These are phyloP conservation scores for Lycophotia porphyrea DNA, from an alignment of 2,888 invertebrate species.

Conservation along the genomic window DNA sequence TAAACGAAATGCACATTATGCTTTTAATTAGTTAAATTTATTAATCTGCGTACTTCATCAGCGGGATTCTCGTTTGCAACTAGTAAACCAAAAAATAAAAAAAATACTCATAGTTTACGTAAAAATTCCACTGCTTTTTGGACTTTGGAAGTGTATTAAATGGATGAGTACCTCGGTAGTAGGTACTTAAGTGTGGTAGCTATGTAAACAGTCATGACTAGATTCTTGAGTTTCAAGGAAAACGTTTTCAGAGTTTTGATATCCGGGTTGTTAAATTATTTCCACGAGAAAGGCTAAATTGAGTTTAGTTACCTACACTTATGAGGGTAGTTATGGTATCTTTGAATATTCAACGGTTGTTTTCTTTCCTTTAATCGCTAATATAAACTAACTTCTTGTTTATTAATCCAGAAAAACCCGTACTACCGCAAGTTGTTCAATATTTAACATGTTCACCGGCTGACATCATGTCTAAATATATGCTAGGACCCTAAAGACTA, in stretches of 20 bases:
- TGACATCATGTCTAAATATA: conserved; percentile 66
- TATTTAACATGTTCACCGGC: conserved; percentile 50
- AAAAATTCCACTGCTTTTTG: neutral
- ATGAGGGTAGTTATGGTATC: neutral
- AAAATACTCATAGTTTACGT: neutral
- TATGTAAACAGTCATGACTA: conserved; percentile 1
- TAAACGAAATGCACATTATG: conserved; percentile 1
- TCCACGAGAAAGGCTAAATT: neutral
- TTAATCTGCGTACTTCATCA: neutral
- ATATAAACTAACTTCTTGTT: conserved; percentile 23
- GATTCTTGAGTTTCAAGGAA: conserved; percentile 6
- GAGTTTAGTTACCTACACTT: neutral
- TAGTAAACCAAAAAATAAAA: neutral
- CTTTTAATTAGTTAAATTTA: conserved; percentile 7
- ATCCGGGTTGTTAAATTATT: conserved; percentile 11
- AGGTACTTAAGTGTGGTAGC: conserved; percentile 5
- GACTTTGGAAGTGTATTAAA: conserved; percentile 6
- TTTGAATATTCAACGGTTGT: conserved; percentile 3
- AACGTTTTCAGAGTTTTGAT: conserved; percentile 12
- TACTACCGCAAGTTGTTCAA: conserved; percentile 46
- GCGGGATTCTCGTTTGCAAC: neutral
- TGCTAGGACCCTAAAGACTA: conserved; percentile 35
- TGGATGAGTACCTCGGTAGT: neutral
- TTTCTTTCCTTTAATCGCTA: conserved; percentile 9
- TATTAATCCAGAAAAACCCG: conserved; percentile 61